These are phyloP conservation scores for Desoria tigrina DNA, from an alignment of 2,888 invertebrate species.

Conservation along the genomic window DNA sequence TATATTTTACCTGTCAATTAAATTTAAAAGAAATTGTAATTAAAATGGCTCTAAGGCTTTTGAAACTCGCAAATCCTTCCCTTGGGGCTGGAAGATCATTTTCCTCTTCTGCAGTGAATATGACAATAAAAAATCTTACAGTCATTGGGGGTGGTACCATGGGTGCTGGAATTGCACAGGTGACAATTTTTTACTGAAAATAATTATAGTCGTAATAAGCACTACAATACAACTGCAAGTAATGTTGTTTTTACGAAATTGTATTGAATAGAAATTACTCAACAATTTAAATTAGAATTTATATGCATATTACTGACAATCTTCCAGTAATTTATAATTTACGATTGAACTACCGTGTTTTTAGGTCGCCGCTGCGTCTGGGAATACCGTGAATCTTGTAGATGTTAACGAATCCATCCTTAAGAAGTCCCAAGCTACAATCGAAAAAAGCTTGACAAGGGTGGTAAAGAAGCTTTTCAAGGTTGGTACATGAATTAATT, in stretches of 20 bases:
- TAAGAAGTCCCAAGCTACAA: slow-evolving; percentile 58
- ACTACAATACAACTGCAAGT: not conserved
- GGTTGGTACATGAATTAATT: slow-evolving; percentile 20
- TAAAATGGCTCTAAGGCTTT: slow-evolving; percentile 22
- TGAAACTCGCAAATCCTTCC: slow-evolving; percentile 13
- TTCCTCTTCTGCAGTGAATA: slow-evolving; percentile 21
- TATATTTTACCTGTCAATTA: no score
- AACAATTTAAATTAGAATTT: no score
- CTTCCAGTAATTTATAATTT: not conserved
- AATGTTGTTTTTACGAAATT: no score
- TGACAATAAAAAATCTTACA: slow-evolving; percentile 46
- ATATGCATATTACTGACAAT: no score
- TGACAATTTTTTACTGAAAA: slow-evolving; percentile 57
- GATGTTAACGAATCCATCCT: slow-evolving; percentile 60
- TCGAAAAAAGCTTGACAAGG: slow-evolving; percentile 59
- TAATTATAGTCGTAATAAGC: slow-evolving; percentile 4
- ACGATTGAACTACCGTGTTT: slow-evolving; percentile 18
- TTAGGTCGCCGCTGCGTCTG: slow-evolving; percentile 62
- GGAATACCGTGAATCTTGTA: slow-evolving; percentile 61
- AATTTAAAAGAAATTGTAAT: no score
- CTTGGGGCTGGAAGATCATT: slow-evolving; percentile 22
- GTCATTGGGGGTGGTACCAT: slow-evolving; percentile 68
- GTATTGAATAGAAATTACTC: no score
- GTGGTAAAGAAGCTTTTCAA: slow-evolving; percentile 60
- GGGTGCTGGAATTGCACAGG: slow-evolving; percentile 90